A percentile compares a stretch with the other conserved stretches of the same genome.
phyloP scores from a whole-genome alignment of 2,797 vertebrate genomes.

The Coreius guichenoti region DNA sequence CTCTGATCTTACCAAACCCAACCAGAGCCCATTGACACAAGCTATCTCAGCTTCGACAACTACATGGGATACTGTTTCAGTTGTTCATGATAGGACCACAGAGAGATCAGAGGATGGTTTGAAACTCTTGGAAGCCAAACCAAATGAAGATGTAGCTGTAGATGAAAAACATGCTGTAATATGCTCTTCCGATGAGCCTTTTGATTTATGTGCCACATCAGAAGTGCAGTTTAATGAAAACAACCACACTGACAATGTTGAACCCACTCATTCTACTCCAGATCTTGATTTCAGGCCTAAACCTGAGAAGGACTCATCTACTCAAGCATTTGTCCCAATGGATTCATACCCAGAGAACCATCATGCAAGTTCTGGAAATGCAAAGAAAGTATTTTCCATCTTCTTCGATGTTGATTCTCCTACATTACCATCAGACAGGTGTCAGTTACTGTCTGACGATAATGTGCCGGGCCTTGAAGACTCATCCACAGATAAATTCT shows the following conservation, averaged over 20 bases:
- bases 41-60: not conserved
- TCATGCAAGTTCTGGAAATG: not conserved
- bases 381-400: slow-evolving; percentile 54
- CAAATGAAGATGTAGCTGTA: slow-evolving; percentile 1
- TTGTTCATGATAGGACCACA: not conserved
- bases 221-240: not conserved
- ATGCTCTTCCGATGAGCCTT: not conserved
- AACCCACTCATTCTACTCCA: not conserved
- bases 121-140: not conserved
- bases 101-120: slow-evolving; percentile 15
- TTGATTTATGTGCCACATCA: slow-evolving; percentile 1
- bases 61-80: not conserved
- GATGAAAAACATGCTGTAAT: not conserved
- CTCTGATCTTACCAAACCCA: slow-evolving; percentile 8
- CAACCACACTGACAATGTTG: not conserved
- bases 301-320: not conserved
- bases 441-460: not conserved
- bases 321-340: not conserved
- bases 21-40: not conserved
- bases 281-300: not conserved
- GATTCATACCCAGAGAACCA: not conserved
- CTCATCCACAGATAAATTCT: not conserved
- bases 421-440: not conserved
- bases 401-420: slow-evolving; percentile 44
- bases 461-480: not conserved